phyloP scores from a whole-genome alignment of 1,140 invertebrate genomes.

The Oryctes rhinoceros region DNA sequence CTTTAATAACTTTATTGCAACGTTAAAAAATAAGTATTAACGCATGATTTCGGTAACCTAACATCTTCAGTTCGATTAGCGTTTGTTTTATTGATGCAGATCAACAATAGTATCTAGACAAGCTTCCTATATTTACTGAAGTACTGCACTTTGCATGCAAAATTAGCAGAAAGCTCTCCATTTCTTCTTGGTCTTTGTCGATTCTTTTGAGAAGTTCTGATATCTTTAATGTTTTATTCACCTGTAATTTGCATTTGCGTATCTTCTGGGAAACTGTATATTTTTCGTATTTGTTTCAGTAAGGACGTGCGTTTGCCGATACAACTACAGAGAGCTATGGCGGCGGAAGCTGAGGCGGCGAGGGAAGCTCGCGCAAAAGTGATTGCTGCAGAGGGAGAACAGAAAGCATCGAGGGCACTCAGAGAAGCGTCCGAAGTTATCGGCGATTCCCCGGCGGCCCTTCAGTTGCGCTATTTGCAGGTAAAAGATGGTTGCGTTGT shows the following conservation, averaged over 20 bases:
- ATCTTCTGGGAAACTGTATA: background rate
- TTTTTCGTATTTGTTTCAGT: constrained; percentile 64
- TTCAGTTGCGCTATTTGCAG: constrained; percentile 70
- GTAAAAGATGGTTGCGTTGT: constrained; percentile 45
- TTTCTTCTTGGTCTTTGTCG: too few species aligned
- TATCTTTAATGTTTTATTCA: too few species aligned
- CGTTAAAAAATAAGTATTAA: too few species aligned
- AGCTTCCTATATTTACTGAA: too few species aligned
- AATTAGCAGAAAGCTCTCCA: too few species aligned
- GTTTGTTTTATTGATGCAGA: too few species aligned
- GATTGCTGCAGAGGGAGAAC: constrained; percentile 85
- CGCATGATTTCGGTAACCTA: too few species aligned
- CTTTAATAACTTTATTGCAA: too few species aligned
- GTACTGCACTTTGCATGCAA: too few species aligned
- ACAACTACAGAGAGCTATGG: constrained; percentile 90
- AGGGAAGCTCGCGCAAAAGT: constrained; percentile 78
- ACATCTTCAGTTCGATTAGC: too few species aligned
- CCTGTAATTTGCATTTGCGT: background rate
- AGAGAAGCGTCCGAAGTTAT: constrained; percentile 94
- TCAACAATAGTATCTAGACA: too few species aligned
- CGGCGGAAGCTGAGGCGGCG: constrained; percentile 89
- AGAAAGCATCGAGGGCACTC: constrained; percentile 87
- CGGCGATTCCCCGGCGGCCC: constrained; percentile 86
- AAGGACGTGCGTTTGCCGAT: constrained; percentile 92
- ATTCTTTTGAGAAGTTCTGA: too few species aligned